Percentiles rank a stretch among this genome's conserved stretches.
Conservation (phyloP, 2,113 vertebrate genomes). For the Vidua macroura region DNA sequence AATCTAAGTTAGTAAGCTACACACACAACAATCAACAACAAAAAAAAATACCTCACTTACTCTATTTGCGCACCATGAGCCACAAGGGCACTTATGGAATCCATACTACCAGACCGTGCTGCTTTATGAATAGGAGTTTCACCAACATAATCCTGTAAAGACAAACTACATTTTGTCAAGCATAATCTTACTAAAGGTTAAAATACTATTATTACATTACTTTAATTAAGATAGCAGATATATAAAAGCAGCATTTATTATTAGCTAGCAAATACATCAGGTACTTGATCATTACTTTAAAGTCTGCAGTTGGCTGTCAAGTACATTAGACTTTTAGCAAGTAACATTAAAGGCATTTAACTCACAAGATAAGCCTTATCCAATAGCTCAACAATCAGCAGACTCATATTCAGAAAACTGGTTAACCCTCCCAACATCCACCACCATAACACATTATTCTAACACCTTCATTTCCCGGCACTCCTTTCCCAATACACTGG, state of each 20-base stretch:
- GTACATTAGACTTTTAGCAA: background rate
- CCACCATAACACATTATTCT: rapidly evolving
- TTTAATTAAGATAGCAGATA: conserved; percentile 1
- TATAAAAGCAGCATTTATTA: background rate
- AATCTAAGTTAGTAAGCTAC: conserved; percentile 60
- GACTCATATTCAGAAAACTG: background rate
- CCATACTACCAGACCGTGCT: conserved; percentile 92
- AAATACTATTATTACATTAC: background rate
- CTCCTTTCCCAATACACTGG: background rate
- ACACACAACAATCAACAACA: conserved; percentile 58
- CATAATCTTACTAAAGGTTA: background rate
- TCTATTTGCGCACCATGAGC: conserved; percentile 87
- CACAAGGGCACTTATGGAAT: conserved; percentile 90
- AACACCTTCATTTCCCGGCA: background rate
- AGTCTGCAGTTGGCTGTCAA: background rate
- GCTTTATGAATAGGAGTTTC: conserved; percentile 96
- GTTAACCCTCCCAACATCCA: background rate
- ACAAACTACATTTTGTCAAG: conserved; percentile 64
- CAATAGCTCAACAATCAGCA: background rate
- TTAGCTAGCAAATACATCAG: background rate
- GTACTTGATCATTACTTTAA: background rate
- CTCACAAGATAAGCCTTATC: background rate
- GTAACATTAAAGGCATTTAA: background rate
- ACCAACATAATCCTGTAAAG: conserved; percentile 90
- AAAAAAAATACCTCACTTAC: conserved; percentile 81